These are phyloP conservation scores for Periphyllus acericola DNA, from an alignment of 2,888 invertebrate species.

Conservation along the genomic window DNA sequence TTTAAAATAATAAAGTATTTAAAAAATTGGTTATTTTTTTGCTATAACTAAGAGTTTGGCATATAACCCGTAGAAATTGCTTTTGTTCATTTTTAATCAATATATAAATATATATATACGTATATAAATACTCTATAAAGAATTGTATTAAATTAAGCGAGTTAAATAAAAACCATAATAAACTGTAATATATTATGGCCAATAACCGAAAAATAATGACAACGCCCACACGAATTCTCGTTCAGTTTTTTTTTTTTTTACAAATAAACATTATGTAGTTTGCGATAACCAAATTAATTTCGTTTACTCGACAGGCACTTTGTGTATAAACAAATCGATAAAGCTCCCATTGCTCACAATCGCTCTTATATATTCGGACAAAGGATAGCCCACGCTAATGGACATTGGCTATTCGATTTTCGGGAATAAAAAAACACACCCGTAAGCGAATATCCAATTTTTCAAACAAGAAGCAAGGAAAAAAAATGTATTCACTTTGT, in stretches of 20 bases:
- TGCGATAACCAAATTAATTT: conserved; percentile 57
- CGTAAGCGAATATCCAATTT: conserved; percentile 33
- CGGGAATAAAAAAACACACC: conserved; percentile 15
- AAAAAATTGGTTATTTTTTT: no score
- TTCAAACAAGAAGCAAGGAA: conserved; percentile 14
- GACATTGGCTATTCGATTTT: conserved; percentile 58
- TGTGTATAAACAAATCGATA: conserved; percentile 56
- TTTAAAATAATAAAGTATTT: no score
- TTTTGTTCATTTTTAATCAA: no score
- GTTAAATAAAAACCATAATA: not conserved
- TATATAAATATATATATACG: no score
- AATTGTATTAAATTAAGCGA: not conserved
- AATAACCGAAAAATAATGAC: conserved; percentile 12
- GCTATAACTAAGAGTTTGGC: no score
- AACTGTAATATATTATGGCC: not conserved
- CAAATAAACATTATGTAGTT: conserved; percentile 38
- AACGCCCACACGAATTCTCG: conserved; percentile 41
- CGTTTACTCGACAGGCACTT: conserved; percentile 45
- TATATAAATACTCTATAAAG: not conserved
- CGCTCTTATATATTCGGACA: conserved; percentile 54
- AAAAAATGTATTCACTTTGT: not conserved
- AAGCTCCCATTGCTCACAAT: conserved; percentile 44
- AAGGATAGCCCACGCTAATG: conserved; percentile 38
- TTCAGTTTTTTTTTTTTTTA: conserved; percentile 24
- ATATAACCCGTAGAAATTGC: no score